Conservation (phyloP, 2,888 invertebrate species). For the Philaethria dido region DNA sequence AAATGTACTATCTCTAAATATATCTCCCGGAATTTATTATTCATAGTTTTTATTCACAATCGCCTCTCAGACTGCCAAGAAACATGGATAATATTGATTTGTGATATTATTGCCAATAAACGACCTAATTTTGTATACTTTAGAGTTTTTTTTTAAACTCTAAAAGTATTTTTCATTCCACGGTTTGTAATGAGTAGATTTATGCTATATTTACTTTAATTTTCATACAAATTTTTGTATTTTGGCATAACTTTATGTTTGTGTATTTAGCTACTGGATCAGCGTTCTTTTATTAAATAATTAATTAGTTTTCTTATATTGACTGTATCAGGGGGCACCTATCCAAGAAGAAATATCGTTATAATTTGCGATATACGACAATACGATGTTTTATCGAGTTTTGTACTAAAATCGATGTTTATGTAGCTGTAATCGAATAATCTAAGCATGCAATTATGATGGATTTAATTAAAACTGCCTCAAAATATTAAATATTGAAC, state of each 20-base stretch:
- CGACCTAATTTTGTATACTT: constrained; percentile 56
- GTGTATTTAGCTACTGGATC: constrained; percentile 1
- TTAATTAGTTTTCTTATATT: too few species aligned
- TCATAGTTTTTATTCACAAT: constrained; percentile 6
- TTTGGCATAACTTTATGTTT: constrained; percentile 5
- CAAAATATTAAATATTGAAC: constrained; percentile 61
- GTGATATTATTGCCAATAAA: constrained; percentile 76
- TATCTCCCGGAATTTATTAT: constrained; percentile 8
- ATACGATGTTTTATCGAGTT: constrained; percentile 17
- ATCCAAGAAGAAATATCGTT: constrained; percentile 19
- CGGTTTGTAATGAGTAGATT: neutral
- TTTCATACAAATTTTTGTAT: constrained; percentile 4
- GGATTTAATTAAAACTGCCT: constrained; percentile 64
- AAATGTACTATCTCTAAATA: constrained; percentile 28
- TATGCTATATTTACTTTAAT: constrained; percentile 8
- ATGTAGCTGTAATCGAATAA: constrained; percentile 13
- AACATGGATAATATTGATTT: constrained; percentile 68
- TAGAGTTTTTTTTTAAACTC: constrained; percentile 36
- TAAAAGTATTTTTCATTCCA: constrained; percentile 64
- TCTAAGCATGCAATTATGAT: constrained; percentile 3
- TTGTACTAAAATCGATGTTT: constrained; percentile 16
- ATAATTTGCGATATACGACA: constrained; percentile 12
- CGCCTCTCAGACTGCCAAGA: constrained; percentile 46
- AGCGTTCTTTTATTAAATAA: neutral
- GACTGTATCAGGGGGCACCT: too few species aligned